These are phyloP conservation scores for Dasypus novemcinctus DNA, from an alignment of 2,113 vertebrate species.

Conservation along the genomic window DNA sequence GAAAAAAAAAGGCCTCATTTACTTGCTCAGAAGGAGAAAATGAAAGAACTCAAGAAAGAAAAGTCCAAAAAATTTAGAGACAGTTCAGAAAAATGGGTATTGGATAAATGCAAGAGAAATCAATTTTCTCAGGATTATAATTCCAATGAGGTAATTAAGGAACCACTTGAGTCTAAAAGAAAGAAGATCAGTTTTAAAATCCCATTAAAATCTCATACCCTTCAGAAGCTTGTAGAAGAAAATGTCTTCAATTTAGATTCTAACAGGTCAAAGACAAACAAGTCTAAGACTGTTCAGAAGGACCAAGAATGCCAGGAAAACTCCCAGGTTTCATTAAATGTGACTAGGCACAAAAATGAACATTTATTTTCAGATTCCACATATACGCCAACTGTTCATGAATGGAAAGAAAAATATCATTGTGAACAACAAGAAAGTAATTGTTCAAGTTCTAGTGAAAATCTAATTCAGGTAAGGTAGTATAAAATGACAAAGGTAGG, in stretches of 20 bases:
- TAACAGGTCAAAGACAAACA: neutral
- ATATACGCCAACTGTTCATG: neutral
- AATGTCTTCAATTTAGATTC: constrained; percentile 10
- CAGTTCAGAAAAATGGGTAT: constrained; percentile 59
- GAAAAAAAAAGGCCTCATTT: constrained; percentile 69
- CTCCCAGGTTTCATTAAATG: neutral
- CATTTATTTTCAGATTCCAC: neutral
- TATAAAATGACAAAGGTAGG: neutral
- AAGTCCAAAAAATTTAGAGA: constrained; percentile 59
- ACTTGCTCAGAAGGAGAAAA: constrained; percentile 71
- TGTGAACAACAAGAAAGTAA: neutral
- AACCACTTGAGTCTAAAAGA: constrained; percentile 54
- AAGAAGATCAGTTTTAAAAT: constrained; percentile 61
- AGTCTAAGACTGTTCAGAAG: constrained; percentile 49
- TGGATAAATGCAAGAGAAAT: constrained; percentile 73
- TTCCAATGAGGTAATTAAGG: constrained; percentile 54
- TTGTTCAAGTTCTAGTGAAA: constrained; percentile 24
- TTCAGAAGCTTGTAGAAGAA: neutral
- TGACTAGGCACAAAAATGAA: constrained; percentile 53
- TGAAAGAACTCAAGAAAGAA: constrained; percentile 72
- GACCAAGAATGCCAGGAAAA: constrained; percentile 48
- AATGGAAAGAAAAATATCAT: neutral
- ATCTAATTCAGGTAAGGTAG: constrained; percentile 45
- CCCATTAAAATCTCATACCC: constrained; percentile 47
- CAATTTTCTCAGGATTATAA: neutral